Percentiles rank a stretch among this genome's conserved stretches.
phyloP scores from a whole-genome alignment of 2,797 vertebrate genomes.

The Salmo trutta region DNA sequence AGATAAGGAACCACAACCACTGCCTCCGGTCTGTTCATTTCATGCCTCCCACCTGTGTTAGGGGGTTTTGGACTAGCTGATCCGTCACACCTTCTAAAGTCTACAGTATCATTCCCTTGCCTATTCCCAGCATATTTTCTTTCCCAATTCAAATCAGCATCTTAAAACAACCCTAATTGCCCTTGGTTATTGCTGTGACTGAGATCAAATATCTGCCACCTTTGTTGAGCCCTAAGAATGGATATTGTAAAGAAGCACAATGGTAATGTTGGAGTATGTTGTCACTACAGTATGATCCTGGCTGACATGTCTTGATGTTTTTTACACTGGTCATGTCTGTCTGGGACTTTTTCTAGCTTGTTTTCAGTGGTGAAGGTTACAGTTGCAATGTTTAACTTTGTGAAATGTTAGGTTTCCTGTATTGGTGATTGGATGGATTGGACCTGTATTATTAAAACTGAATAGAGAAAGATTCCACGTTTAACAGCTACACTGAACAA shows the following conservation, averaged over 20 bases:
- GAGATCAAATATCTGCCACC: slow-evolving; percentile 32
- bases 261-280: background rate
- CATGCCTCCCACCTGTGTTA: no score
- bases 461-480: no score
- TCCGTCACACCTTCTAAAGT: slow-evolving; percentile 12
- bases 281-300: background rate
- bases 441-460: no score
- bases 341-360: background rate
- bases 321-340: background rate
- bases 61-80: no score
- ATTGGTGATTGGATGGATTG: background rate
- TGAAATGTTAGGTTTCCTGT: background rate
- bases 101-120: background rate
- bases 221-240: slow-evolving; percentile 25
- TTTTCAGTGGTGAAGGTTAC: background rate
- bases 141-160: slow-evolving; percentile 44
- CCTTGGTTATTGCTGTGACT: slow-evolving; percentile 32
- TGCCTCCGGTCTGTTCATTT: no score
- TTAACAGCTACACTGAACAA: no score
- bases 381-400: background rate
- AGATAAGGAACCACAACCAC: no score
- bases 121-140: slow-evolving; percentile 64
- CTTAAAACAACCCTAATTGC: slow-evolving; percentile 28
- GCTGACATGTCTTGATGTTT: background rate
- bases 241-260: slow-evolving; percentile 11